phyloP scores from a whole-genome alignment of 2,113 vertebrate species.

The Pelodiscus sinensis region DNA sequence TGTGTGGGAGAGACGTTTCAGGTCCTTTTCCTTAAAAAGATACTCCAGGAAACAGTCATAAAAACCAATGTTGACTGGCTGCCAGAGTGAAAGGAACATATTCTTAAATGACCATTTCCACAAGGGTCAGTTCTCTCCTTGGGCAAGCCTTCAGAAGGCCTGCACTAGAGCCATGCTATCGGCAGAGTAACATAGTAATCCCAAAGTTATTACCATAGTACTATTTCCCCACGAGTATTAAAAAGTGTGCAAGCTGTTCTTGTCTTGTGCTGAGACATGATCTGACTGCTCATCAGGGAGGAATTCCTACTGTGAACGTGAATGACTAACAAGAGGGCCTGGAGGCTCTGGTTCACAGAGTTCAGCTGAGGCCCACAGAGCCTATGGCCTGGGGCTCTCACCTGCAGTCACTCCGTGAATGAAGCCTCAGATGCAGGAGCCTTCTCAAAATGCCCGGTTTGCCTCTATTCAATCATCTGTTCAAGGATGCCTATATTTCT shows the following conservation, averaged over 20 bases:
- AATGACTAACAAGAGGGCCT: background rate
- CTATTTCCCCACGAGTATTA: background rate
- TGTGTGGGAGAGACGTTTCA: background rate
- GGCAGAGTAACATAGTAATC: background rate
- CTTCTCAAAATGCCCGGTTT: background rate
- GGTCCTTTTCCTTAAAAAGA: background rate
- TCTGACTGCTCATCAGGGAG: accelerated
- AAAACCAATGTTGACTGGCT: background rate
- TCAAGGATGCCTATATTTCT: background rate
- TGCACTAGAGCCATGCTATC: accelerated
- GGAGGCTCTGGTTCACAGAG: background rate
- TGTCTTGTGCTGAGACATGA: background rate
- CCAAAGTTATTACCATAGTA: background rate
- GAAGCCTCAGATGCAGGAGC: background rate
- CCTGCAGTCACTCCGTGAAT: background rate
- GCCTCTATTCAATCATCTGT: background rate
- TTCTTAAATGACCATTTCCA: background rate
- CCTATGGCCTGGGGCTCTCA: background rate
- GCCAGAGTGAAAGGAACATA: background rate
- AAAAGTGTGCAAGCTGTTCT: background rate
- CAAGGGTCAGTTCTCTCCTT: background rate
- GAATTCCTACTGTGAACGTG: background rate
- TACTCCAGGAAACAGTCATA: background rate
- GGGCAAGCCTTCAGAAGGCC: background rate
- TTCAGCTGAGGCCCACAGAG: background rate